phyloP scores from a whole-genome alignment of 2,888 invertebrate species.

The Podotricha telesiphe region DNA sequence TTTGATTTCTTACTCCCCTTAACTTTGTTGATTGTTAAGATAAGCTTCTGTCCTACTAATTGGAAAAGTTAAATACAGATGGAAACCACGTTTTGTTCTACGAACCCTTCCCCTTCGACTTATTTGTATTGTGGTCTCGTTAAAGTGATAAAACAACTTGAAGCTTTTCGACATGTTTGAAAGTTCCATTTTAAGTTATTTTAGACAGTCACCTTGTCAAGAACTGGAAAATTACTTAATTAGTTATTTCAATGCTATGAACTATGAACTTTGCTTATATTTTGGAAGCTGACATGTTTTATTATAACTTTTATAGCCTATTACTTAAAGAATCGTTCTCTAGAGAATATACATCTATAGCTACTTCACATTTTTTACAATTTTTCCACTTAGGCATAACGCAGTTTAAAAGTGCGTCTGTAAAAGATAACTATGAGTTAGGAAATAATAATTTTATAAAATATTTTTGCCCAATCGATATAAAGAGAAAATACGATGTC shows the following conservation, averaged over 20 bases:
- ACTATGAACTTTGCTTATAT: background rate
- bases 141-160: constrained; percentile 17
- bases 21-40: constrained; percentile 43
- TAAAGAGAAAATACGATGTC: too few relatives aligned
- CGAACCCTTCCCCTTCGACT: constrained; percentile 18
- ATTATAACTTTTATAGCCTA: too few relatives aligned
- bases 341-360: too few relatives aligned
- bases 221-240: background rate
- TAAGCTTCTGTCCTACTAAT: constrained; percentile 40
- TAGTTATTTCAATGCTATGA: background rate
- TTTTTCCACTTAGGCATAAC: too few relatives aligned
- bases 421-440: too few relatives aligned
- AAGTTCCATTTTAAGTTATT: background rate
- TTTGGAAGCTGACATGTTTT: background rate
- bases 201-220: constrained; percentile 4
- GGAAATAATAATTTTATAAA: too few relatives aligned
- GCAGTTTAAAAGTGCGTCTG: too few relatives aligned
- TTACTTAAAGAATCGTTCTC: too few relatives aligned
- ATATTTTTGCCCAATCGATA: too few relatives aligned
- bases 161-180: constrained; percentile 4
- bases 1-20: constrained; percentile 29
- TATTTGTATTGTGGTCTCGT: constrained; percentile 24
- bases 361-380: too few relatives aligned
- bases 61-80: constrained; percentile 45
- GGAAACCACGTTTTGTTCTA: constrained; percentile 34